Base-by-base conservation (phyloP, 2,797 vertebrate species). In the Epinephelus malabaricus region DNA sequence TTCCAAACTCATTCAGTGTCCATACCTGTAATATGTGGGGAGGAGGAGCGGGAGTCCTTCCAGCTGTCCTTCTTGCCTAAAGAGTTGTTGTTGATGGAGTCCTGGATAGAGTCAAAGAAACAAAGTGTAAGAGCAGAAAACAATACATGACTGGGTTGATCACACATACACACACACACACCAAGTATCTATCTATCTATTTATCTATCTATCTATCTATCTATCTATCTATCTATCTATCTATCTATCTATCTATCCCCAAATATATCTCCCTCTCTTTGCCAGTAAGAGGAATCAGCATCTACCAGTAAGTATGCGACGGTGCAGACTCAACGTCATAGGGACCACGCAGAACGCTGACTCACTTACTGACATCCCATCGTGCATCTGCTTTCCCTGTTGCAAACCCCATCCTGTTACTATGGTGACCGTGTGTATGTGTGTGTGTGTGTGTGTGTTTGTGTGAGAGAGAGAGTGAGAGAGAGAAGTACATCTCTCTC, bases 81-180 rank as follows among this genome's bases (percentile, higher is more conserved):
- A 87, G 98, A 99, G 94, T 99, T 99, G 94, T 99, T 99, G 94
- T 99, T 99, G 92, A 99, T 96, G 51, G 97, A 97, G 95, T 99
- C 98, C 98, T 99, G 75, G 53, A 73, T 4, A 40, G 23, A 84
- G n/a, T 46, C 12, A 40, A 65, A 56, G 43, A 87, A 18, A 60
- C 53, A 71, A n/a, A 82, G 34, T 38, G 21, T 83, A 13, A 67
- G 50, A 69, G 2, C 18, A 67, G 53, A 62, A 85, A 67, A 5
- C 45, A 73, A 68, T 43, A 83, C 43, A 43, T 47, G n/a, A 56
- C 27, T 78, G 49, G 3, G 34, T 55, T 49, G 27, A 43, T 55
- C 46, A 23, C 13, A 54, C 55, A 46, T 54, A 63, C 59, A 51
- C 61, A 51, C 71, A 76, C 49, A 63, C 43, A 34, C 54, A 62